Percentiles rank a stretch among this genome's conserved stretches.
phyloP scores from a whole-genome alignment of 1,140 invertebrate species.

The Solenopsis fugax region DNA sequence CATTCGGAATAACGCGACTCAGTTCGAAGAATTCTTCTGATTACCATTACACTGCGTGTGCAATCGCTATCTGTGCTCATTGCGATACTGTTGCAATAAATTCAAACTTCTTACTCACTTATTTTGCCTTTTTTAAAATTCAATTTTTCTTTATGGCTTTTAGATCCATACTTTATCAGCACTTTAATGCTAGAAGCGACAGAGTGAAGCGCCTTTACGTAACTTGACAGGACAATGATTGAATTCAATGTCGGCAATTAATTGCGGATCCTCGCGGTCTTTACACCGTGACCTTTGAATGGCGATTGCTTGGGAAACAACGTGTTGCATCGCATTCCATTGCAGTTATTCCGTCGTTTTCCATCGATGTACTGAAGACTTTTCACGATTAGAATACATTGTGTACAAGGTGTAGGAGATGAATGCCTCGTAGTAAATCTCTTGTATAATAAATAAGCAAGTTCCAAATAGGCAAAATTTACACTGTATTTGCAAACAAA shows the following conservation, averaged over 20 bases:
- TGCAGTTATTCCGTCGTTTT: slow-evolving; percentile 45
- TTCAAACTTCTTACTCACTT: background rate
- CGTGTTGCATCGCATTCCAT: slow-evolving; percentile 65
- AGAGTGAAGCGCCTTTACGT: background rate
- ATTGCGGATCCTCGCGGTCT: slow-evolving; percentile 45
- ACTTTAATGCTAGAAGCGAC: slow-evolving; percentile 13
- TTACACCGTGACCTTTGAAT: slow-evolving; percentile 72
- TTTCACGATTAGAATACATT: slow-evolving; percentile 35
- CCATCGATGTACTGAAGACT: slow-evolving; percentile 39
- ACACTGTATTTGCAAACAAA: background rate
- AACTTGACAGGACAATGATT: slow-evolving; percentile 37
- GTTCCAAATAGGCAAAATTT: background rate
- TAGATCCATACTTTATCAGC: background rate
- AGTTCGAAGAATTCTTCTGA: slow-evolving; percentile 17
- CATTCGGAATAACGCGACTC: background rate
- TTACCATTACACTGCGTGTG: background rate
- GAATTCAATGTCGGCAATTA: slow-evolving; percentile 65
- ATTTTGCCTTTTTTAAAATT: background rate
- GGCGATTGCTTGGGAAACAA: slow-evolving; percentile 64
- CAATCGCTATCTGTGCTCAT: background rate
- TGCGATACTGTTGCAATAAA: background rate
- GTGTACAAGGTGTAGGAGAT: background rate
- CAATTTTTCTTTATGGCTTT: background rate
- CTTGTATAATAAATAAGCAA: background rate
- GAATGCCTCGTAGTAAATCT: background rate